These are phyloP conservation scores for Acanthopleura granulata DNA, from an alignment of 2,888 invertebrate genomes.

Conservation along the genomic window DNA sequence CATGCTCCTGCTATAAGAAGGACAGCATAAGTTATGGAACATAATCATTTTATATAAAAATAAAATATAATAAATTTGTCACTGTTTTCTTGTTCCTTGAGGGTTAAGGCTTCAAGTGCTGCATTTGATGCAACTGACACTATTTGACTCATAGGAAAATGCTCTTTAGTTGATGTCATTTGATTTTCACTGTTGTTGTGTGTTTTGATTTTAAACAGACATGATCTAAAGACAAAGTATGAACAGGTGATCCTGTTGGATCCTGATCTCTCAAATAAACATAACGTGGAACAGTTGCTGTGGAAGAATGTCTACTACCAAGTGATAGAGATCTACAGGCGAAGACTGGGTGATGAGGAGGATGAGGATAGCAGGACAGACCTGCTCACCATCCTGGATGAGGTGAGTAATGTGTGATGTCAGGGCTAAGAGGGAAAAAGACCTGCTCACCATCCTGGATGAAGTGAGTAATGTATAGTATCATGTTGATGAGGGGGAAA, in stretches of 20 bases:
- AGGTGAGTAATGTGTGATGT: conserved; percentile 68
- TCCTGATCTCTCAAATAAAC: conserved; percentile 87
- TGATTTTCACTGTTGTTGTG: neutral
- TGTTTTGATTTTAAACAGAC: conserved; percentile 43
- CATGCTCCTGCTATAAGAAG: too few species aligned
- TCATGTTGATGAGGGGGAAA: too few species aligned
- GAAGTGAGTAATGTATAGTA: conserved; percentile 44
- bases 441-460: too few species aligned
- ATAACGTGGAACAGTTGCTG: conserved; percentile 89
- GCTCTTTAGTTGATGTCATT: too few species aligned
- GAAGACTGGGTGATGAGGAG: conserved; percentile 76
- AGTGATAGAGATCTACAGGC: conserved; percentile 86
- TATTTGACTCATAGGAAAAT: too few species aligned
- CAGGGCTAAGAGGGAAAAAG: too few species aligned
- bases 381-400: conserved; percentile 81
- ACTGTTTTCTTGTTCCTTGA: too few species aligned
- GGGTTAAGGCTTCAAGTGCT: too few species aligned
- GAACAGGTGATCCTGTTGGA: conserved; percentile 75
- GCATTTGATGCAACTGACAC: too few species aligned
- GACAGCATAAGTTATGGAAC: too few species aligned
- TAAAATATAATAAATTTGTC: too few species aligned
- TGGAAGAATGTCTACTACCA: conserved; percentile 91
- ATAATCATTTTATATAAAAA: too few species aligned
- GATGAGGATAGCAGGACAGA: conserved; percentile 78
- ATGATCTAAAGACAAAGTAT: conserved; percentile 62